A percentile compares a stretch with the other conserved stretches of the same genome.
Conservation (phyloP, 2,113 vertebrate genomes). For the Albula glossodonta region DNA sequence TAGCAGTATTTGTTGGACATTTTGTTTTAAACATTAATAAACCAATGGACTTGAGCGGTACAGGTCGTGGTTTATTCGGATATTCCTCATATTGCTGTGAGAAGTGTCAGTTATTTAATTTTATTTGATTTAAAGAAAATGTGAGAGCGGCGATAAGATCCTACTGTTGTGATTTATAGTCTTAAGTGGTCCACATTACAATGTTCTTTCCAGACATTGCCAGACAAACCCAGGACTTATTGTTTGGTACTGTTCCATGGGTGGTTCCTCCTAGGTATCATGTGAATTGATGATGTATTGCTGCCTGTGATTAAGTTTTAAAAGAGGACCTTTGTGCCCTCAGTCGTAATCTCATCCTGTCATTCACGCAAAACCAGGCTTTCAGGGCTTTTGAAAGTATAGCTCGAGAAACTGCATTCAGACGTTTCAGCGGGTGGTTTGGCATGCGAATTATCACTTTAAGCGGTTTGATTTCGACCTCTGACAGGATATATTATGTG, state of each 20-base stretch:
- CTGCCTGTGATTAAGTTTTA: slow-evolving; percentile 42
- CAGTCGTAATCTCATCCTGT: slow-evolving; percentile 11
- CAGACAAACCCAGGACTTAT: not conserved
- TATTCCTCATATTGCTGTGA: too few species aligned
- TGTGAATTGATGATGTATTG: slow-evolving; percentile 40
- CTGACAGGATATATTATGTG: not conserved
- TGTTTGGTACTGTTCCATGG: slow-evolving; percentile 3
- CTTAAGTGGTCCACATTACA: not conserved
- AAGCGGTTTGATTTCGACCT: not conserved
- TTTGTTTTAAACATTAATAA: not conserved
- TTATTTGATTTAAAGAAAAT: not conserved
- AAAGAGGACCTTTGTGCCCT: slow-evolving; percentile 59
- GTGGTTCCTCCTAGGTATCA: slow-evolving; percentile 59
- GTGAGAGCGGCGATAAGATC: not conserved
- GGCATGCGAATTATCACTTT: too few species aligned
- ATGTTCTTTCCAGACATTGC: not conserved
- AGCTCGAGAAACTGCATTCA: not conserved
- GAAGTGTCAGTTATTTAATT: too few species aligned
- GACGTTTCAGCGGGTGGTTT: not conserved
- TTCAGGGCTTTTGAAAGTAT: not conserved
- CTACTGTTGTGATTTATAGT: not conserved
- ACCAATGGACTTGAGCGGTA: too few species aligned
- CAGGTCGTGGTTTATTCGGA: too few species aligned
- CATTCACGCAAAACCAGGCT: not conserved
- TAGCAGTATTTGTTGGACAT: not conserved